Conservation (phyloP, 2,888 invertebrate species). For the Steinernema hermaphroditum region DNA sequence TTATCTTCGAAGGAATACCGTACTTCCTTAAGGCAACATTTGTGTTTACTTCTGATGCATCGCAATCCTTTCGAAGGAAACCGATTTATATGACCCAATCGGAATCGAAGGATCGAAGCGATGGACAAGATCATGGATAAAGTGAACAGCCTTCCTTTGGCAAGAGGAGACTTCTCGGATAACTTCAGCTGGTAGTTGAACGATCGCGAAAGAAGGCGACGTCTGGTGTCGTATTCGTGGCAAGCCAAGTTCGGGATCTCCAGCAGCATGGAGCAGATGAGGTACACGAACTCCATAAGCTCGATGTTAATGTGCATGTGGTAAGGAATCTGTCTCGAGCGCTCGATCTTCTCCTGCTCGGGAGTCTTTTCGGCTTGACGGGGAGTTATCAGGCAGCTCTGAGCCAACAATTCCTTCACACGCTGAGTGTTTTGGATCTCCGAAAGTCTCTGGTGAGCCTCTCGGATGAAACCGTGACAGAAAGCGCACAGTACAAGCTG, state of each 20-base stretch:
- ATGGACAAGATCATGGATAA: no score
- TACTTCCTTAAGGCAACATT: no score
- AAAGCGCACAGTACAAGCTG: constrained; percentile 97
- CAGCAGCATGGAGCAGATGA: constrained; percentile 97
- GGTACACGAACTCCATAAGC: constrained; percentile 93
- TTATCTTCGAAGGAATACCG: no score
- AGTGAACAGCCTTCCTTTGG: no score
- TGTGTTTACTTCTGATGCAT: no score
- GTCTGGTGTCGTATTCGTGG: constrained; percentile 83
- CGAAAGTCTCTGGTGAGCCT: constrained; percentile 93
- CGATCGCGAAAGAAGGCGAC: constrained; percentile 62
- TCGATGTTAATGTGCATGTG: constrained; percentile 99
- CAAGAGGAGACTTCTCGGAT: constrained; percentile 85
- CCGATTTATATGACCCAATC: no score
- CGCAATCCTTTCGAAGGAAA: no score
- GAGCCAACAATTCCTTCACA: constrained; percentile 93
- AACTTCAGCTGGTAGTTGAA: constrained; percentile 96
- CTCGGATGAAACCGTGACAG: constrained; percentile 92
- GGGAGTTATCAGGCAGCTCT: constrained; percentile 69
- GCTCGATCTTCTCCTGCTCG: constrained; percentile 81
- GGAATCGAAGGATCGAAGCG: no score
- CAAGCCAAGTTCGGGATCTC: constrained; percentile 92
- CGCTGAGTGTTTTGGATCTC: constrained; percentile 98
- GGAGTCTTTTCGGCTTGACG: constrained; percentile 82
- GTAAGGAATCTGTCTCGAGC: constrained; percentile 75